A percentile compares a stretch with the other conserved stretches of the same genome.
phyloP scores from a whole-genome alignment of 1,140 invertebrate species.

The Diploscapter pachys region DNA sequence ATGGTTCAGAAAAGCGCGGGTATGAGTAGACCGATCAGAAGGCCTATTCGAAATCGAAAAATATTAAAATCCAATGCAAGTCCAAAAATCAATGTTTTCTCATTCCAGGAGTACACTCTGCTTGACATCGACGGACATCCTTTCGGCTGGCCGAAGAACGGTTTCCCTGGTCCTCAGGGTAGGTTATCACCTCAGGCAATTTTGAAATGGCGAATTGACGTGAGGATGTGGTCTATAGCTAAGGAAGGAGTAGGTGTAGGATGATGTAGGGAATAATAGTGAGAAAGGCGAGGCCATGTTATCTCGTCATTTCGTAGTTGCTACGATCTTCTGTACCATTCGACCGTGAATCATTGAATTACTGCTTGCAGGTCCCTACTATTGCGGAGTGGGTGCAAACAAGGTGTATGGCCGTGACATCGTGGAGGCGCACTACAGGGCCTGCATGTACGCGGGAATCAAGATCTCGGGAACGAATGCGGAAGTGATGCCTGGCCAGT shows the following conservation, averaged over 20 bases:
- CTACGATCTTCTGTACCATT: background rate
- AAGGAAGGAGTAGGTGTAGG: too few species aligned
- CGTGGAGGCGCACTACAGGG: slow-evolving; percentile 76
- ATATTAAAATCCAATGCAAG: too few species aligned
- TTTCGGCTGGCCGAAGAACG: slow-evolving; percentile 86
- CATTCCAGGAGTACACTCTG: slow-evolving; percentile 78
- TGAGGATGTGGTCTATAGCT: too few species aligned
- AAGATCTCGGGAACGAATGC: slow-evolving; percentile 83
- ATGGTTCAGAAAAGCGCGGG: background rate
- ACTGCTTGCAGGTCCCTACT: slow-evolving; percentile 71
- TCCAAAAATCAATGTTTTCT: too few species aligned
- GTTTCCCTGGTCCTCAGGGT: slow-evolving; percentile 80
- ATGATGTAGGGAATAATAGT: too few species aligned
- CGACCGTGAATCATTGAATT: background rate
- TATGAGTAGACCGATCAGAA: too few species aligned
- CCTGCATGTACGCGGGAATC: slow-evolving; percentile 80
- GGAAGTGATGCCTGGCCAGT: slow-evolving; percentile 83
- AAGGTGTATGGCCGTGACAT: slow-evolving; percentile 89
- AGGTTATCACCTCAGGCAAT: background rate
- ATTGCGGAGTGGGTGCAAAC: slow-evolving; percentile 89
- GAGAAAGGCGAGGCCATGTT: too few species aligned
- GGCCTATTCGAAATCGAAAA: too few species aligned
- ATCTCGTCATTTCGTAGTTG: too few species aligned
- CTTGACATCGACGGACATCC: slow-evolving; percentile 82
- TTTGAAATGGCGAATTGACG: too few species aligned